phyloP scores from a whole-genome alignment of 1,140 invertebrate species.

The Diabrotica undecimpunctata region DNA sequence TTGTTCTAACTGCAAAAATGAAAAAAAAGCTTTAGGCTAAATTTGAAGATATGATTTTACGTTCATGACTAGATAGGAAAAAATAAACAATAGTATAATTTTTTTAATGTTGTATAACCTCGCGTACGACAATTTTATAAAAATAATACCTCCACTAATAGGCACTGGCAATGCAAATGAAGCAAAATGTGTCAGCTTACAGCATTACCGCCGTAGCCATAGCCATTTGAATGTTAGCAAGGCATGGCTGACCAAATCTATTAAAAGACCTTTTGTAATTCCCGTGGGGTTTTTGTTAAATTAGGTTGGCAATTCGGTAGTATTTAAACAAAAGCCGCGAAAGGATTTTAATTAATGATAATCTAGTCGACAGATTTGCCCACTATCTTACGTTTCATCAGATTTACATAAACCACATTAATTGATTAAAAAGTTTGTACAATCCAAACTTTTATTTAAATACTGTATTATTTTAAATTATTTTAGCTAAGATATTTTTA shows the following conservation, averaged over 20 bases:
- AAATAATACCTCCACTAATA: neutral
- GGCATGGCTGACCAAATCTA: conserved; percentile 9
- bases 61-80: too few species aligned
- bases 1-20: too few species aligned
- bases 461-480: too few species aligned
- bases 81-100: too few species aligned
- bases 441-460: too few species aligned
- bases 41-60: too few species aligned
- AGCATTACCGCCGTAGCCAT: neutral
- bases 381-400: neutral
- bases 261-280: conserved; percentile 13
- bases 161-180: neutral
- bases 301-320: conserved; percentile 5
- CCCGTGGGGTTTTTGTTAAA: conserved; percentile 8
- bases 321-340: neutral
- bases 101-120: too few species aligned
- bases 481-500: too few species aligned
- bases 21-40: too few species aligned
- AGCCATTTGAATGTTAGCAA: neutral
- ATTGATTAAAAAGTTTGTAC: too few species aligned
- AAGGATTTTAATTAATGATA: neutral
- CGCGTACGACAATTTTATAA: too few species aligned
- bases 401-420: neutral
- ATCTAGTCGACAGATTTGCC: neutral
- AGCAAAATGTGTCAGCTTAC: conserved; percentile 13